These are phyloP conservation scores for Argopecten irradians DNA, from an alignment of 1,140 invertebrate genomes.

Conservation along the genomic window DNA sequence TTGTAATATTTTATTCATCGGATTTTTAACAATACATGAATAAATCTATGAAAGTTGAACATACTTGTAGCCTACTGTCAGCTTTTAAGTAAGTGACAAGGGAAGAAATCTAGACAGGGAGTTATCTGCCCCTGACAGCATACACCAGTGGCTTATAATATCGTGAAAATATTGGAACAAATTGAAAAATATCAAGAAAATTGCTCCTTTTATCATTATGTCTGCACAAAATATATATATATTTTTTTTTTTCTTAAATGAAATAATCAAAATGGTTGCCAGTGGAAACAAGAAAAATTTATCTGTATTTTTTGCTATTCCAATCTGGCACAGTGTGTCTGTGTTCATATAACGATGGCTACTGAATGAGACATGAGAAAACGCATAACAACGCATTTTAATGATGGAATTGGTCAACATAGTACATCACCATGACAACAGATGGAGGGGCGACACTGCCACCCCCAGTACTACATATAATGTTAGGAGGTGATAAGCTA, in stretches of 20 bases:
- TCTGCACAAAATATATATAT: not conserved
- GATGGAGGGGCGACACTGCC: slow-evolving; percentile 6
- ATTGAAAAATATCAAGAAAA: not conserved
- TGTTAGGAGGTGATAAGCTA: slow-evolving; percentile 16
- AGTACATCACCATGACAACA: slow-evolving; percentile 21
- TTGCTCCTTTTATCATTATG: not conserved
- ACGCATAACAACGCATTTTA: not conserved
- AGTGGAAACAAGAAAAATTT: not conserved
- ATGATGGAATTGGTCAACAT: slow-evolving; percentile 13
- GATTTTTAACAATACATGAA: slow-evolving; percentile 9
- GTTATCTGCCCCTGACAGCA: too few relatives aligned
- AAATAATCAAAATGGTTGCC: not conserved
- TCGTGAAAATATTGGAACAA: not conserved
- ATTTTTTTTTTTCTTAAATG: not conserved
- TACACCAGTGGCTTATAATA: too few relatives aligned
- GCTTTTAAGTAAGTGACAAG: not conserved
- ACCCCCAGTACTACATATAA: not conserved
- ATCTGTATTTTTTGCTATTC: not conserved
- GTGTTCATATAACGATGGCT: not conserved
- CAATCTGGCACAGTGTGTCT: not conserved
- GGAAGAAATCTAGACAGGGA: not conserved
- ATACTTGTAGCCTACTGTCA: not conserved
- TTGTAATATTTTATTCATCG: not conserved
- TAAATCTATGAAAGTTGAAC: not conserved
- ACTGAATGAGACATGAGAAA: not conserved